A percentile compares a stretch with the other conserved stretches of the same genome.
Conservation (phyloP, 2,888 invertebrate species). For the Chrysolina oricalcia region DNA sequence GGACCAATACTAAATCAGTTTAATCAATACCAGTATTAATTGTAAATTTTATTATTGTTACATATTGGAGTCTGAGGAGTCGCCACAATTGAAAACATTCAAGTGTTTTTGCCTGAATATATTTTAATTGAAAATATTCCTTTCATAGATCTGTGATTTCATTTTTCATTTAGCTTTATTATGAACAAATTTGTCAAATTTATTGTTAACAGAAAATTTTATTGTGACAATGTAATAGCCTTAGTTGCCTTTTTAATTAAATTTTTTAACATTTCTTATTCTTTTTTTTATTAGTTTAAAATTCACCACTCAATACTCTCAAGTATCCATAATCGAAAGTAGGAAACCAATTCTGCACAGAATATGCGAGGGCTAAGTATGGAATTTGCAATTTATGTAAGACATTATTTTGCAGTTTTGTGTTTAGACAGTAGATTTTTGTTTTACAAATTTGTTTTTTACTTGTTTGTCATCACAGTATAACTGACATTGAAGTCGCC, state of each 20-base stretch:
- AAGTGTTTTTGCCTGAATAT: conserved; percentile 9
- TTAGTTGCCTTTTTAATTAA: conserved; percentile 14
- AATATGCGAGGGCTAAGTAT: background rate
- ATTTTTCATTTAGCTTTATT: conserved; percentile 1
- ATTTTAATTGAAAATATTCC: background rate
- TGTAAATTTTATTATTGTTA: background rate
- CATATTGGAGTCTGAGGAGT: background rate
- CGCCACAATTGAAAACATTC: background rate
- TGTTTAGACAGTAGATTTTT: no score
- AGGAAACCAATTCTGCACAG: background rate
- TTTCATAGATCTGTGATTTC: conserved; percentile 10
- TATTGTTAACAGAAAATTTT: background rate
- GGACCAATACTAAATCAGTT: conserved; percentile 19
- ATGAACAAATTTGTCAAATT: background rate
- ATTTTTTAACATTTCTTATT: conserved; percentile 2
- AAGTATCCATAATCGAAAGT: background rate
- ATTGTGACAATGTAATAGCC: conserved; percentile 16
- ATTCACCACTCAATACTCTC: background rate
- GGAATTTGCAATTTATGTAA: no score
- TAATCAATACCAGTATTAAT: background rate
- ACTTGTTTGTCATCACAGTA: no score
- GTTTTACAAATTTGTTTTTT: no score
- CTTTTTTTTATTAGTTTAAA: conserved; percentile 1
- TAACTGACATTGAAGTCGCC: no score
- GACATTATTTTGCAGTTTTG: no score